Evolutionary conservation across 1,140 invertebrate species (phyloP), one percentile per base, ranked within the genome.

Genomic region (Danaus plexippus): DNA sequence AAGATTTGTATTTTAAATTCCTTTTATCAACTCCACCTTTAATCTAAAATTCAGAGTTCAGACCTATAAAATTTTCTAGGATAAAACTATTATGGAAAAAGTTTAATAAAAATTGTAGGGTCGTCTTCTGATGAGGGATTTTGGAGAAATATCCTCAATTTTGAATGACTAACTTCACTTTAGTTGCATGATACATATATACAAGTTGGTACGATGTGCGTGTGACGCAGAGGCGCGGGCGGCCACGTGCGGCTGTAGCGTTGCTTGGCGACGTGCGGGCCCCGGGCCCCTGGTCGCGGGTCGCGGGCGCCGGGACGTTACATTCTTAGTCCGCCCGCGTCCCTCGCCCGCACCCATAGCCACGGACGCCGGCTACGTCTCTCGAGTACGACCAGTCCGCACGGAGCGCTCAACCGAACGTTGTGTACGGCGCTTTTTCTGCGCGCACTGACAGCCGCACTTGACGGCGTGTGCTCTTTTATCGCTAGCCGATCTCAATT

Each of bases 181-280:
- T 1, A 15, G 15, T 15, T 15, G 15, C 15, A 15, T 15, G 15
- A 15, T 15, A 15, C 15, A 15, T 15, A 15, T 15, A 15, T 15
- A 15, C 15, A 15, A 15, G 15, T 15, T 15, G 15, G 1, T 54
- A 32, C 42, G 40, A 56, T 49, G 51, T 47, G 60, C 52, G 47
- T 11, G 41, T 42, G 48, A 47, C 45, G 49, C 9, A 10, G 52
- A 47, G 56, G 44, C 45, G 55, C 47, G 57, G 15, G 15, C 15
- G 43, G 52, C 63, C 66, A 65, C 64, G 67, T 67, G 60, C 63
- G 57, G 57, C 59, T 49, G 47, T 48, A 54, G 59, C 61, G 66
- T 66, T 63, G 71, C 65, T 48, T 59, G 51, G 71, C 59, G 55
- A 67, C 62, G 64, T 15, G 15, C 15, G 15, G 15, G 15, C 15